These are phyloP conservation scores for Hystrix brachyura DNA, from an alignment of 2,113 vertebrate species.

Conservation along the genomic window DNA sequence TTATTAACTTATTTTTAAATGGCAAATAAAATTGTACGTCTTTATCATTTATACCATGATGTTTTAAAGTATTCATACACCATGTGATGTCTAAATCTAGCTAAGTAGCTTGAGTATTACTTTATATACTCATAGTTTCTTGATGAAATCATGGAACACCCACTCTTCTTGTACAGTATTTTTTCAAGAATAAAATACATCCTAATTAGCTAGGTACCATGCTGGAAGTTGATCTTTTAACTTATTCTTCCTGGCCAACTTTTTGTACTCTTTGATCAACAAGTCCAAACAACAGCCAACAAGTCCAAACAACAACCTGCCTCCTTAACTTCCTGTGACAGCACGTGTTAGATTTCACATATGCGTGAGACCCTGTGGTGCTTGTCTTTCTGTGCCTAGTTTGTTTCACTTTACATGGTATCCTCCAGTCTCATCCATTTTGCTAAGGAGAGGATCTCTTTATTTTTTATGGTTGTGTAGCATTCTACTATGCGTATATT, in stretches of 20 bases:
- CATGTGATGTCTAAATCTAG: fast-evolving
- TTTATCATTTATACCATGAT: no score
- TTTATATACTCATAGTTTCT: neutral
- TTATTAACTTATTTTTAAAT: neutral
- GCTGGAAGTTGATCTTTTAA: neutral
- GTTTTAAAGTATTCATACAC: neutral
- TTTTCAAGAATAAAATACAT: no score
- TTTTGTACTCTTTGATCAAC: neutral
- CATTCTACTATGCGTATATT: no score
- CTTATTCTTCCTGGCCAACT: neutral
- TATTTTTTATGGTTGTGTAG: neutral
- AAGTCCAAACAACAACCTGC: neutral
- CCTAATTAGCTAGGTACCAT: neutral
- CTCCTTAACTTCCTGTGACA: no score
- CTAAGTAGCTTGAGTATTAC: neutral
- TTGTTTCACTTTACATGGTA: no score
- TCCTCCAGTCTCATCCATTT: neutral
- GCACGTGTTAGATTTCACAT: no score
- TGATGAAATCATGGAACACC: neutral
- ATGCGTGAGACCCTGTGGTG: no score
- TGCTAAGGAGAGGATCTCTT: no score
- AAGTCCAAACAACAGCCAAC: neutral
- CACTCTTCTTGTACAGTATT: no score
- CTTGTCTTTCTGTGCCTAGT: neutral
- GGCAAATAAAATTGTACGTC: neutral